Base-by-base conservation (phyloP, 2,797 vertebrate species). In the Alfaro cultratus region DNA sequence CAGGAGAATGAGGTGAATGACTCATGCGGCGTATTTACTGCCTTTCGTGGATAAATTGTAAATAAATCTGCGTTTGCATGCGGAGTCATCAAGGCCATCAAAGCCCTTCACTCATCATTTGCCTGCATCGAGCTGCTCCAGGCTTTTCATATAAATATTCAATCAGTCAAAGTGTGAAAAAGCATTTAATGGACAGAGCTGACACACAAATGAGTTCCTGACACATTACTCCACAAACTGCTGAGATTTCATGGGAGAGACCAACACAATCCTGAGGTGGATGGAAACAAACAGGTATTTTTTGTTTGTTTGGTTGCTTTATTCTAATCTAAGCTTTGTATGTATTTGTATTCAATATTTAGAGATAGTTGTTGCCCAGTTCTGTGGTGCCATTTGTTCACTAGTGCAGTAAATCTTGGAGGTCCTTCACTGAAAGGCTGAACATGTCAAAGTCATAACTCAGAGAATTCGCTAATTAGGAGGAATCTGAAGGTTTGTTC, bases 21-120 rank as follows among this genome's bases (percentile, higher is more conserved):
- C 26, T 75, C 15, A 13, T 74, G 21, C 13, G n/a, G 57, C 31
- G 60, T 49, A 41, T 76, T 55, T 45, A 77, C 11, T 51, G 21
- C 7, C 34, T 67, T 60, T 72, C 21, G 31, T 60, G 23, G 51
- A 68, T n/a, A 26, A 53, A 53, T 23, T 51, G 39, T 67, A 43
- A 78, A 83, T 46, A 18, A 34, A 39, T 80, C 74, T 80, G 31
- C 74, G 68, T 29, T 29, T 62, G 51, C 64, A 55, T 47, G 45
- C 74, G 77, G 13, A 76, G 47, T 80, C 64, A 78, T 45, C 45
- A 76, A 60, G 80, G 57, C 39, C 43, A 73, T 60, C 34, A 39
- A 45, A 67, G 68, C 51, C 60, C 73, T 75, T 74, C 72, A 86
- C 73, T 77, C 72, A 86, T 86, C 75, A 85, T 53, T 83, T 74